Conservation (phyloP, 2,888 invertebrate genomes). For the Thera britannica region DNA sequence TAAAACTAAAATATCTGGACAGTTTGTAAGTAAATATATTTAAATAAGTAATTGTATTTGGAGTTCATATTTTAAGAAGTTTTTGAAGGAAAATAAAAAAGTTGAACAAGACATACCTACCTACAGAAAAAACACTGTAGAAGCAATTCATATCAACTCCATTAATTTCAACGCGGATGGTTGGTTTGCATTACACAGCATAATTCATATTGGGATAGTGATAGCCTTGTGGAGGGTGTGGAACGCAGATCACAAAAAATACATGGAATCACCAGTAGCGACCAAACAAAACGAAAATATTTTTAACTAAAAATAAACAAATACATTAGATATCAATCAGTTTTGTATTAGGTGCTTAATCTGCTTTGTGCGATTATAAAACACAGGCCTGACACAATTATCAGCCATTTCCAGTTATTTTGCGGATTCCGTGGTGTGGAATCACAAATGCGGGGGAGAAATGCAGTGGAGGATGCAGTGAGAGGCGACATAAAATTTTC, state of each 20-base stretch:
- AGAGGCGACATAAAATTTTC: slow-evolving; percentile 81
- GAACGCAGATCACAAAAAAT: slow-evolving; percentile 8
- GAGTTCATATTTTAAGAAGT: not conserved
- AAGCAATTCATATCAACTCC: slow-evolving; percentile 24
- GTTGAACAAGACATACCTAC: too few relatives aligned
- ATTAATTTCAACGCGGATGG: slow-evolving; percentile 31
- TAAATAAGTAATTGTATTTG: not conserved
- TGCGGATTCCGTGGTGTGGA: slow-evolving; percentile 43
- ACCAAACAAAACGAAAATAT: not conserved
- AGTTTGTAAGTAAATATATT: not conserved
- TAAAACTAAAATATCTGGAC: too few relatives aligned
- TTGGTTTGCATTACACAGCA: slow-evolving; percentile 27
- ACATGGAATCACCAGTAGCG: slow-evolving; percentile 5
- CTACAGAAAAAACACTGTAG: slow-evolving; percentile 8
- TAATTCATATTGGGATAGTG: slow-evolving; percentile 49
- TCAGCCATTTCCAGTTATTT: slow-evolving; percentile 23
- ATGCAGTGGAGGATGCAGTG: slow-evolving; percentile 72
- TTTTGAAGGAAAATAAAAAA: too few relatives aligned
- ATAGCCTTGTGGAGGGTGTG: slow-evolving; percentile 53
- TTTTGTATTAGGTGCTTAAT: not conserved
- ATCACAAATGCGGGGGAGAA: slow-evolving; percentile 59
- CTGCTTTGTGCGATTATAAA: not conserved
- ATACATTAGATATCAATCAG: not conserved
- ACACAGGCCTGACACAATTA: not conserved
- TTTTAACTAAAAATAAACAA: too few relatives aligned